Evolutionary conservation across 2,888 invertebrate genomes (phyloP), one percentile per base, ranked within the genome.

Genomic region (Nyleta sp.): DNA sequence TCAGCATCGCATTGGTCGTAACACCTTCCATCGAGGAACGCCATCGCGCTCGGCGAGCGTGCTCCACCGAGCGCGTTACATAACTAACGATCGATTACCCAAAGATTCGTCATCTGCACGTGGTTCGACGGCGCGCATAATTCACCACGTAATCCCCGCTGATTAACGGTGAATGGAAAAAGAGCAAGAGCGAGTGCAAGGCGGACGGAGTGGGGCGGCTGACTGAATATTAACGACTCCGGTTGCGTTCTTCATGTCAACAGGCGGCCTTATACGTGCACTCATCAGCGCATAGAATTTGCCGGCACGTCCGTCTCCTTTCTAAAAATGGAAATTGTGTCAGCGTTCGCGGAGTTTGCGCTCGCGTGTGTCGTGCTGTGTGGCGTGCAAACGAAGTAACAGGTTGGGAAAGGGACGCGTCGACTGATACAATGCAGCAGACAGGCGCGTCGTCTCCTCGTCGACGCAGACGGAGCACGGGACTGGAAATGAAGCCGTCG

Each of bases 271-370:
- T 64, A 55, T 70, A 70, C 73, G 73, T 53, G 50, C 55, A 35
- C 59, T 79, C 65, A 67, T 67, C 65, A 48, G 74, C 33, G 71
- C 55, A 44, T 67, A 50, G 74, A 65, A 74, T 78, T 70, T 74
- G 55, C 50, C 64, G 71, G 59, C 74, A 71, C 71, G 65, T 75
- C 46, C 75, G 75, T 79, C 55, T 70, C 75, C 75, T 74, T 79
- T 76, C 76, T 78, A 76, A 81, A 81, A 81, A 78, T 76, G 78
- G 80, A 70, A 78, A 78, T 80, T 75, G 80, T 78, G 78, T 71
- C 78, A 76, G 55, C 67, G 62, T 31, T 52, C 53, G 40, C 53
- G 31, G 67, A 52, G 67, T 62, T 24, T 71, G 62, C 64, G 64
- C 24, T 33, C 62, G 64, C 31, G 55, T 44, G 62, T 31, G 22